A percentile compares a stretch with the other conserved stretches of the same genome.
These are phyloP conservation scores for Platynereis dumerilii DNA, from an alignment of 2,888 invertebrate species.

Conservation along the genomic window DNA sequence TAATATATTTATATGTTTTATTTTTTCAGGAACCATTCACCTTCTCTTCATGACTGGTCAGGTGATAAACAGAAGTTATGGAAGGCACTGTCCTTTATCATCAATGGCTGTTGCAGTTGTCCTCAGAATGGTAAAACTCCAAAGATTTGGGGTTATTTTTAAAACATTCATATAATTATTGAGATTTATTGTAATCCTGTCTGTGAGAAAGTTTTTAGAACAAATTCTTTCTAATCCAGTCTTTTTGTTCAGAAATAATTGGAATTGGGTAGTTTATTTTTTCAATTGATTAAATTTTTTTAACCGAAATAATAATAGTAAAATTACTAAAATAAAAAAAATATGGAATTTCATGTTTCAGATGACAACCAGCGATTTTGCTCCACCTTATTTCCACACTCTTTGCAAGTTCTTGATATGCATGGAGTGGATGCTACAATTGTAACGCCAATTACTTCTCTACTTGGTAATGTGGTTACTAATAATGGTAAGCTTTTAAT, in stretches of 20 bases:
- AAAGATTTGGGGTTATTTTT: not conserved
- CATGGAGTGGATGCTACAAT: not conserved
- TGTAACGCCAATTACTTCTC: not conserved
- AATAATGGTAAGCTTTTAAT: conserved; percentile 3
- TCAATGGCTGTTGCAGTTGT: not conserved
- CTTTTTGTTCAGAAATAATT: no score
- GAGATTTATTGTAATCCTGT: no score
- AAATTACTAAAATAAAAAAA: no score
- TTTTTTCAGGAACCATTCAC: no score
- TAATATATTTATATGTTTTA: no score
- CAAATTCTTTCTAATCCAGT: no score
- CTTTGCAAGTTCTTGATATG: not conserved
- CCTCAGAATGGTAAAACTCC: not conserved
- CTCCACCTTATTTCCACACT: not conserved
- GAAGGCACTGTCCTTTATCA: not conserved
- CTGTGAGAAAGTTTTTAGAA: no score
- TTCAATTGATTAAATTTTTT: no score
- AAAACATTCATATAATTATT: no score
- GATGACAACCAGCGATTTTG: conserved; percentile 3
- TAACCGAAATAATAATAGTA: no score
- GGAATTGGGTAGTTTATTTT: no score
- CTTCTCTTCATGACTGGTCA: not conserved
- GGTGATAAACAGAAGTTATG: not conserved
- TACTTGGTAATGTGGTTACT: not conserved
- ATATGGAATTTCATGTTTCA: no score